phyloP scores from a whole-genome alignment of 1,140 invertebrate species.

The Scylla paramamosain region DNA sequence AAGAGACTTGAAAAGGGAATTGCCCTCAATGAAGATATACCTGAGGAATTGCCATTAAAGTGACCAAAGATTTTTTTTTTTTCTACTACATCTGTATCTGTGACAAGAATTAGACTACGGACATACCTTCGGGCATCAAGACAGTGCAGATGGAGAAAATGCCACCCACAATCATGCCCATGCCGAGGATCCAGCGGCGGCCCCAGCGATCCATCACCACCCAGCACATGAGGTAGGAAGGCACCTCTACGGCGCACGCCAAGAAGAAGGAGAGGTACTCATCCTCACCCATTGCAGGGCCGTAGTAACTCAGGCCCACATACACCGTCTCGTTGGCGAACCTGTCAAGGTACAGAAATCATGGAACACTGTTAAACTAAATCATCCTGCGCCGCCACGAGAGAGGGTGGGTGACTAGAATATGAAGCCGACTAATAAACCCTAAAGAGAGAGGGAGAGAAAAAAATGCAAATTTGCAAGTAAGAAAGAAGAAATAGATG shows the following conservation, averaged over 20 bases:
- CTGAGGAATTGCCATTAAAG: no score
- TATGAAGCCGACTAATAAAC: no score
- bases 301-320: constrained; percentile 83
- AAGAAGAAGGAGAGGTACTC: constrained; percentile 83
- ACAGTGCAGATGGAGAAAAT: constrained; percentile 86
- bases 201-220: constrained; percentile 90
- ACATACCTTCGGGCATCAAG: constrained; percentile 81
- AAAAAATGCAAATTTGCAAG: no score
- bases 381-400: background rate
- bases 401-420: no score
- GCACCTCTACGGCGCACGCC: constrained; percentile 89
- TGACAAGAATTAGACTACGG: no score
- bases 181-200: constrained; percentile 90
- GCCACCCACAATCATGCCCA: constrained; percentile 92
- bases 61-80: no score
- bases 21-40: no score
- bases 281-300: constrained; percentile 82
- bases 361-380: background rate
- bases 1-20: no score
- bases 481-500: no score
- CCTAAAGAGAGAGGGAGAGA: no score
- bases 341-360: constrained; percentile 80
- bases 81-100: no score
- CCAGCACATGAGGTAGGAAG: constrained; percentile 92
- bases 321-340: constrained; percentile 82